Evolutionary conservation across 1,140 invertebrate species (phyloP).

Genomic region (Papilio xuthus): DNA sequence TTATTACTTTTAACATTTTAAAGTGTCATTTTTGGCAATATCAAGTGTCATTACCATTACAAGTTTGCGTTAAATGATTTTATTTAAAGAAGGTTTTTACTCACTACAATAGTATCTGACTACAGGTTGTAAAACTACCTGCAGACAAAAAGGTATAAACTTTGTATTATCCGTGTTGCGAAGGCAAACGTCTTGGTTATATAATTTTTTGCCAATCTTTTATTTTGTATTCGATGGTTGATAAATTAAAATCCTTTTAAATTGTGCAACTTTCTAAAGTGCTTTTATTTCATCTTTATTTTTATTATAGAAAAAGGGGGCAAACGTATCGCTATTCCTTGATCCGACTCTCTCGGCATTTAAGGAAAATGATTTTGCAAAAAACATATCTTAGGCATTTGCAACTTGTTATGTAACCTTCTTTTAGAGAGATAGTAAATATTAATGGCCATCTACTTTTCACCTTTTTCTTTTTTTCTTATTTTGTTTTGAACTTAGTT

Average conservation of each 20-base stretch:
- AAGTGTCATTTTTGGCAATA: too few relatives aligned
- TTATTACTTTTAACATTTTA: too few relatives aligned
- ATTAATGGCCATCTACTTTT: not conserved
- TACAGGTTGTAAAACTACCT: not conserved
- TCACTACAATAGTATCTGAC: too few relatives aligned
- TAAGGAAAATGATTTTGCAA: not conserved
- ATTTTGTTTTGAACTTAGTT: not conserved
- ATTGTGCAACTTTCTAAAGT: constrained; percentile 1
- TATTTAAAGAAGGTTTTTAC: too few relatives aligned
- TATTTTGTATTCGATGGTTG: not conserved
- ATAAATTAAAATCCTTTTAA: not conserved
- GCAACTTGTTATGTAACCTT: not conserved
- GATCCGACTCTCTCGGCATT: too few relatives aligned
- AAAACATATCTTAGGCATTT: not conserved
- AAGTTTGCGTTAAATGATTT: too few relatives aligned
- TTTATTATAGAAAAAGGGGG: too few relatives aligned
- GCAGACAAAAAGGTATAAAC: not conserved
- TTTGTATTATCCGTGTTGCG: not conserved
- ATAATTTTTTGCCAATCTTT: not conserved
- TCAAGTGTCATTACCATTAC: too few relatives aligned
- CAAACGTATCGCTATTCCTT: too few relatives aligned
- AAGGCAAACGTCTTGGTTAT: not conserved
- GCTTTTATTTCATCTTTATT: too few relatives aligned
- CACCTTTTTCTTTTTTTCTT: not conserved
- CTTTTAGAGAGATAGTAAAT: not conserved